Evolutionary conservation across 2,113 vertebrate genomes (phyloP).

Genomic region (Benitochromis conjunctus): DNA sequence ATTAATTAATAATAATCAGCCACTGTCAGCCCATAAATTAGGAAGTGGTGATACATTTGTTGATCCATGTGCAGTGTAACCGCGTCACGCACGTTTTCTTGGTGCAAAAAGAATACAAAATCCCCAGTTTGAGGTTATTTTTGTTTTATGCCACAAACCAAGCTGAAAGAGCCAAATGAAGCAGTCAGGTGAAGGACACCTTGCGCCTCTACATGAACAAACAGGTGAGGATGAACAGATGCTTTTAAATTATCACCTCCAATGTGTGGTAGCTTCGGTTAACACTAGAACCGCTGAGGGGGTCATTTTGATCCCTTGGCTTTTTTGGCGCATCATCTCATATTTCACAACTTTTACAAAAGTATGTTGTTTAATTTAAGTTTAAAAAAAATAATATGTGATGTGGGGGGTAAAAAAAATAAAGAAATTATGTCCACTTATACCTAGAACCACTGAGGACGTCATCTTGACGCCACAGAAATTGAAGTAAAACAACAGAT

Average conservation of each 20-base stretch:
- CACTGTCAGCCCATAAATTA: neutral
- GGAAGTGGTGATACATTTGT: rapidly evolving
- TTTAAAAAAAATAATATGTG: neutral
- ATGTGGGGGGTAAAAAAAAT: no score
- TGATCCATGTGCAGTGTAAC: neutral
- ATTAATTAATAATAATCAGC: neutral
- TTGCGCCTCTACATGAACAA: neutral
- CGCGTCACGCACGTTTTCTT: neutral
- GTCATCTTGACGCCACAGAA: rapidly evolving
- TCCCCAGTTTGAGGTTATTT: neutral
- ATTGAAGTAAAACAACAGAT: neutral
- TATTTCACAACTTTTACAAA: neutral
- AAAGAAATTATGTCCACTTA: neutral
- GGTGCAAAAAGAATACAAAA: neutral
- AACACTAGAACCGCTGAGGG: neutral
- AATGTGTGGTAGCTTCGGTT: neutral
- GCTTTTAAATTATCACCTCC: neutral
- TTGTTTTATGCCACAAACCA: neutral
- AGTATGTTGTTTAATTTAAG: neutral
- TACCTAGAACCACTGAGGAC: neutral
- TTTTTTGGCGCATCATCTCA: neutral
- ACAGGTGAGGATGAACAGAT: neutral
- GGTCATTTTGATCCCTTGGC: neutral
- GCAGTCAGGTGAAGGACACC: neutral
- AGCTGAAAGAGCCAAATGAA: rapidly evolving